phyloP scores from a whole-genome alignment of 2,113 vertebrate genomes.

The Isurus oxyrinchus region DNA sequence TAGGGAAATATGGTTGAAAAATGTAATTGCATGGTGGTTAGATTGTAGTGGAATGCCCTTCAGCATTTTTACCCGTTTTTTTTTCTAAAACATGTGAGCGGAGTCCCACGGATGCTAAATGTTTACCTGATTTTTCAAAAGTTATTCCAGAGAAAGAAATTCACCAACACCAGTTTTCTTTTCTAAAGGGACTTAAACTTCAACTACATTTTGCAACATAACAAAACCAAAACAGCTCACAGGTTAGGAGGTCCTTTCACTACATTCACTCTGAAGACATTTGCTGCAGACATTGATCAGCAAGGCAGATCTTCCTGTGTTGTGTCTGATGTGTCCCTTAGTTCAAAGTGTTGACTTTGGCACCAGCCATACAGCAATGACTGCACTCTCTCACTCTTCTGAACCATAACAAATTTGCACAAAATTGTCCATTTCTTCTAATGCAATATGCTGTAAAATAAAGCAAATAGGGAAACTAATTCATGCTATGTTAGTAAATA shows the following conservation, averaged over 20 bases:
- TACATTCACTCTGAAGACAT: not conserved
- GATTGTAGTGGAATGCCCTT: not conserved
- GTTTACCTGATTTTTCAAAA: not conserved
- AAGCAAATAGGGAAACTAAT: not conserved
- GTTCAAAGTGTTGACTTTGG: not conserved
- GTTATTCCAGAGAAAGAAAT: not conserved
- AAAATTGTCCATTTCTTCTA: not conserved
- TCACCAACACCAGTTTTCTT: not conserved
- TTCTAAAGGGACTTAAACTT: not conserved
- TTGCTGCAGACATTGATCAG: not conserved
- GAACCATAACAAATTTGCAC: not conserved
- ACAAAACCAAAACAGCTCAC: not conserved
- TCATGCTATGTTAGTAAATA: not conserved
- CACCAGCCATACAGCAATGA: not conserved
- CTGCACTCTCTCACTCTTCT: not conserved
- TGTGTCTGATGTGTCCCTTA: not conserved
- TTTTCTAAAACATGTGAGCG: not conserved
- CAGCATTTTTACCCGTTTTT: not conserved
- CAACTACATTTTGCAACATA: not conserved
- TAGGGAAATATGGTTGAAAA: constrained; percentile 1
- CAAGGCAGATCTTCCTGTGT: not conserved
- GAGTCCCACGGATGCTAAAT: not conserved
- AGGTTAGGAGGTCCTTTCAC: not conserved
- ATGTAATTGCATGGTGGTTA: not conserved
- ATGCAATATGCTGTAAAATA: not conserved